Evolutionary conservation across 2,797 vertebrate genomes (phyloP).

Genomic region (Synanceia verrucosa): DNA sequence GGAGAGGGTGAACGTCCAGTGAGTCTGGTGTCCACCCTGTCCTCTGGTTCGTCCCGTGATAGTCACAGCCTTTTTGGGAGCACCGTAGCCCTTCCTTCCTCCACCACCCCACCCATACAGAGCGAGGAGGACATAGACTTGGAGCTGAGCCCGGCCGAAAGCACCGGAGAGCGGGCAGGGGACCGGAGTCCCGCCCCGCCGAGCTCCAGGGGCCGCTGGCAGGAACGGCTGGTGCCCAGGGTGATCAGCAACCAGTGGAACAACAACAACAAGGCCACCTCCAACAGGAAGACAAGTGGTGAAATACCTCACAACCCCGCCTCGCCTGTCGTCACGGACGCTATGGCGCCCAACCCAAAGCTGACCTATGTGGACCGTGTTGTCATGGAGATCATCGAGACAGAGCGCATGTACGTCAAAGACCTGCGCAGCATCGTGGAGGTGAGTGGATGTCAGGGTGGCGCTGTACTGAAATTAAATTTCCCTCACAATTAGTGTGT

Average conservation of each 20-base stretch:
- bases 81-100: constrained; percentile 64
- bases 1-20: constrained; percentile 83
- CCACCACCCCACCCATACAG: constrained; percentile 54
- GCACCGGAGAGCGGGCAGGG: constrained; percentile 23
- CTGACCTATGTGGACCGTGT: constrained; percentile 93
- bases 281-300: constrained; percentile 46
- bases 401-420: constrained; percentile 93
- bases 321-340: constrained; percentile 79
- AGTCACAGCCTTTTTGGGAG: constrained; percentile 83
- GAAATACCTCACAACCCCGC: constrained; percentile 53
- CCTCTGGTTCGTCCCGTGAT: constrained; percentile 86
- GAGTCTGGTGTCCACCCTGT: constrained; percentile 83
- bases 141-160: constrained; percentile 78
- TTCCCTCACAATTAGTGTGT: constrained; percentile 24
- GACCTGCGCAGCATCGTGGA: constrained; percentile 95
- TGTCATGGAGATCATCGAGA: constrained; percentile 96
- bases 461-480: background rate
- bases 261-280: constrained; percentile 78
- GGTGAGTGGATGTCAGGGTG: constrained; percentile 78
- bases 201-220: constrained; percentile 40
- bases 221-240: constrained; percentile 40
- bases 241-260: constrained; percentile 63
- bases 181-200: constrained; percentile 43
- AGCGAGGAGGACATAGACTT: constrained; percentile 77
- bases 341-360: constrained; percentile 82